phyloP scores from a whole-genome alignment of 2,888 invertebrate species.

The Copidosoma aretas region DNA sequence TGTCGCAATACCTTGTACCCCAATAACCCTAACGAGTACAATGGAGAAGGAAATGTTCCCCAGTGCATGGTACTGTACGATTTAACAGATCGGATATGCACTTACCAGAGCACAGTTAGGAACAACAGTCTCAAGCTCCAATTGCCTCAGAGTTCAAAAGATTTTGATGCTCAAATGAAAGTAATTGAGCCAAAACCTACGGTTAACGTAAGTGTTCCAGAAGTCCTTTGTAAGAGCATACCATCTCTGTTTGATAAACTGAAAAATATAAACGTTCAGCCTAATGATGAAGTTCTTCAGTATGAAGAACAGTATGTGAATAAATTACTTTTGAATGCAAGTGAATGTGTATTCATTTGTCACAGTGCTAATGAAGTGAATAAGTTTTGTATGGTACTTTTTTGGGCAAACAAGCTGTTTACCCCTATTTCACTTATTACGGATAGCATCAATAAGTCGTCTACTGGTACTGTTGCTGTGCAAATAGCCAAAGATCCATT shows the following conservation, averaged over 20 bases:
- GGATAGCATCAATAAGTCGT: not conserved
- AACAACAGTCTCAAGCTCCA: not conserved
- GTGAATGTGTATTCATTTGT: slow-evolving; percentile 22
- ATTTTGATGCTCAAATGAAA: slow-evolving; percentile 24
- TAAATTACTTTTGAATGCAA: not conserved
- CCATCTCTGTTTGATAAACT: not conserved
- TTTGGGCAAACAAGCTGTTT: slow-evolving; percentile 24
- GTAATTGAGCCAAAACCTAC: slow-evolving; percentile 12
- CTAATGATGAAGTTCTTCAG: not conserved
- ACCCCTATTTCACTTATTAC: not conserved
- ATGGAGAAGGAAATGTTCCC: not conserved
- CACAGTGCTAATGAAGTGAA: slow-evolving; percentile 8
- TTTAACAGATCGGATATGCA: slow-evolving; percentile 24
- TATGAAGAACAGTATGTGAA: not conserved
- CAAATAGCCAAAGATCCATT: not conserved
- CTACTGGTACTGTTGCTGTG: not conserved
- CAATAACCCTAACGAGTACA: not conserved
- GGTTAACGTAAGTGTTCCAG: not conserved
- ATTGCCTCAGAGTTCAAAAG: slow-evolving; percentile 6
- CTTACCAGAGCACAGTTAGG: slow-evolving; percentile 10
- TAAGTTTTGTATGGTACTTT: slow-evolving; percentile 27
- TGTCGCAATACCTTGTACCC: slow-evolving; percentile 9
- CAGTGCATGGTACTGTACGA: slow-evolving; percentile 24
- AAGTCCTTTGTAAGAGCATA: slow-evolving; percentile 16
- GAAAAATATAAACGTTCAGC: not conserved